Percentiles rank a stretch among this genome's conserved stretches.
Conservation (phyloP, 2,797 vertebrate species). For the Danio choprae region DNA sequence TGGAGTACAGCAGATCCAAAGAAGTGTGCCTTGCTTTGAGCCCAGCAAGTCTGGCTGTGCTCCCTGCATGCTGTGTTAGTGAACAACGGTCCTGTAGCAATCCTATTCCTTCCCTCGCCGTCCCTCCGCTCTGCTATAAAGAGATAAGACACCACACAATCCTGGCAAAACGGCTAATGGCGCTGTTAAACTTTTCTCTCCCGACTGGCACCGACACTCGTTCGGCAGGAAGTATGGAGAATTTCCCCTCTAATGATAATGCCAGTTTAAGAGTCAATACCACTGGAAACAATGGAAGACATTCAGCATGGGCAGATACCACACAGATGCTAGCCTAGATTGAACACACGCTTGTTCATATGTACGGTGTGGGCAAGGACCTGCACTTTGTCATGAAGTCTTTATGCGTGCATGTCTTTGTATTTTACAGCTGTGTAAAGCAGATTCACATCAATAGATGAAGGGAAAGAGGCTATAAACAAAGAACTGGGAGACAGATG, state of each 20-base stretch:
- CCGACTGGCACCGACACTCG: constrained; percentile 4
- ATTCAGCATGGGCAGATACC: constrained; percentile 44
- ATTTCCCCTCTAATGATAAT: constrained; percentile 33
- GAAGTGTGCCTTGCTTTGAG: constrained; percentile 28
- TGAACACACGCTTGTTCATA: constrained; percentile 23
- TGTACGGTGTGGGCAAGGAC: constrained; percentile 15
- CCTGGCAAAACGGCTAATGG: constrained; percentile 31
- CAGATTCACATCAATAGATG: constrained; percentile 43
- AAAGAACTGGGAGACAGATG: neutral
- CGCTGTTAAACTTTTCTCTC: constrained; percentile 26
- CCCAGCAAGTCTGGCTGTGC: constrained; percentile 46
- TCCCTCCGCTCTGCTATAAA: constrained; percentile 65
- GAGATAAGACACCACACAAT: constrained; percentile 55
- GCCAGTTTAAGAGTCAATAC: constrained; percentile 30
- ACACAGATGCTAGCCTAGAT: constrained; percentile 51
- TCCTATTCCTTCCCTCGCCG: constrained; percentile 61
- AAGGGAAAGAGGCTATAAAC: constrained; percentile 21
- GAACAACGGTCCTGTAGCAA: constrained; percentile 65
- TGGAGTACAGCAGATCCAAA: constrained; percentile 23
- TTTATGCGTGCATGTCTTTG: constrained; percentile 31
- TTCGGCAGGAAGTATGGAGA: constrained; percentile 13
- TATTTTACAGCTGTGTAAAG: constrained; percentile 47
- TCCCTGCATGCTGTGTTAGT: constrained; percentile 67
- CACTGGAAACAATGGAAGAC: constrained; percentile 39
- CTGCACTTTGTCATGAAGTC: constrained; percentile 23